Conservation (phyloP, 1,140 invertebrate species). For the Doryteuthis pealeii region DNA sequence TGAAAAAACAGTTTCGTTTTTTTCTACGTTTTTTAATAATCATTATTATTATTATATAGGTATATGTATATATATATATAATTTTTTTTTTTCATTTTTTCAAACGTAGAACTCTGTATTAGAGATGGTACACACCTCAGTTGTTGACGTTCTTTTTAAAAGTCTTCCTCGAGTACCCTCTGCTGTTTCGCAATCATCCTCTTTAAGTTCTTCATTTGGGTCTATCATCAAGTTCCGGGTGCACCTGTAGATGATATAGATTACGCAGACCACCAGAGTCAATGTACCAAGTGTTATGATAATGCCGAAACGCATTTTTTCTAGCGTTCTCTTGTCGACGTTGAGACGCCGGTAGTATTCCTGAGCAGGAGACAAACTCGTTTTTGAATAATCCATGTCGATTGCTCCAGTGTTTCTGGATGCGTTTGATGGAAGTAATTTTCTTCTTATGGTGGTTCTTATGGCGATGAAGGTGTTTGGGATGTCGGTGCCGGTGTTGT, state of each 20-base stretch:
- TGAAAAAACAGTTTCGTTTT: not conserved
- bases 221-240: not conserved
- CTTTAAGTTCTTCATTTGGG: conserved; percentile 5
- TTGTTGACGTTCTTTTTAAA: not conserved
- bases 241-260: conserved; percentile 9
- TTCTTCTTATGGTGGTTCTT: no score
- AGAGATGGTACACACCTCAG: conserved; percentile 5
- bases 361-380: conserved; percentile 3
- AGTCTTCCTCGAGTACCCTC: not conserved
- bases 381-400: not conserved
- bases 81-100: not conserved
- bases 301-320: conserved; percentile 8
- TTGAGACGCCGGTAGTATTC: conserved; percentile 3
- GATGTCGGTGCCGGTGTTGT: no score
- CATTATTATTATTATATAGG: not conserved
- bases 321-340: not conserved
- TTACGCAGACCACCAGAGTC: not conserved
- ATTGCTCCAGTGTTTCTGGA: not conserved
- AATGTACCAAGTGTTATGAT: conserved; percentile 3
- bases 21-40: not conserved
- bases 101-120: conserved; percentile 13
- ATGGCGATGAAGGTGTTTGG: no score
- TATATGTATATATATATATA: not conserved
- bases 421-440: no score
- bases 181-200: not conserved